phyloP scores from a whole-genome alignment of 2,797 vertebrate species.

The Squalus acanthias region DNA sequence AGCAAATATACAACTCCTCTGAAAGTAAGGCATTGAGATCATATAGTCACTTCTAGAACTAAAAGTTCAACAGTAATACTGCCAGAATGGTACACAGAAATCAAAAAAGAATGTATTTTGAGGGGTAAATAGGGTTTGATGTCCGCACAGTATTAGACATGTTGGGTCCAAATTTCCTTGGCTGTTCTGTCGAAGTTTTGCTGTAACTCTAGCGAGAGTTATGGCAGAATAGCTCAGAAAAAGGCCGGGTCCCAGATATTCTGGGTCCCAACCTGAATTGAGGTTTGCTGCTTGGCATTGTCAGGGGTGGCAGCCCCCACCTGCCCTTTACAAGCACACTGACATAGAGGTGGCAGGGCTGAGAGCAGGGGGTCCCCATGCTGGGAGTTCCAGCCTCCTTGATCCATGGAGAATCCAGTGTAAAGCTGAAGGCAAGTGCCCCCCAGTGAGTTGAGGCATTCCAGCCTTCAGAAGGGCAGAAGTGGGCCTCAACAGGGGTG shows the following conservation, averaged over 20 bases:
- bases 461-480: background rate
- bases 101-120: background rate
- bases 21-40: background rate
- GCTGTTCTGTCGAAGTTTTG: background rate
- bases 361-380: background rate
- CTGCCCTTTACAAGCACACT: background rate
- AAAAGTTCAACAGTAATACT: background rate
- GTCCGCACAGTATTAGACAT: background rate
- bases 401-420: background rate
- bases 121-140: background rate
- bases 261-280: background rate
- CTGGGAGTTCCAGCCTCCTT: background rate
- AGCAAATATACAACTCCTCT: too few relatives aligned
- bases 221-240: background rate
- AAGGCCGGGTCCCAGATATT: background rate
- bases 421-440: background rate
- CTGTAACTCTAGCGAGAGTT: background rate
- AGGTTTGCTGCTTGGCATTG: background rate
- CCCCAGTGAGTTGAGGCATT: background rate
- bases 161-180: background rate
- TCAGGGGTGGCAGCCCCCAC: too few relatives aligned
- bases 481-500: background rate
- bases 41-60: background rate
- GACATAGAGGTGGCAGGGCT: background rate
- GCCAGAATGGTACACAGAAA: background rate